phyloP scores from a whole-genome alignment of 2,888 invertebrate species.

The Ectemnius lituratus region DNA sequence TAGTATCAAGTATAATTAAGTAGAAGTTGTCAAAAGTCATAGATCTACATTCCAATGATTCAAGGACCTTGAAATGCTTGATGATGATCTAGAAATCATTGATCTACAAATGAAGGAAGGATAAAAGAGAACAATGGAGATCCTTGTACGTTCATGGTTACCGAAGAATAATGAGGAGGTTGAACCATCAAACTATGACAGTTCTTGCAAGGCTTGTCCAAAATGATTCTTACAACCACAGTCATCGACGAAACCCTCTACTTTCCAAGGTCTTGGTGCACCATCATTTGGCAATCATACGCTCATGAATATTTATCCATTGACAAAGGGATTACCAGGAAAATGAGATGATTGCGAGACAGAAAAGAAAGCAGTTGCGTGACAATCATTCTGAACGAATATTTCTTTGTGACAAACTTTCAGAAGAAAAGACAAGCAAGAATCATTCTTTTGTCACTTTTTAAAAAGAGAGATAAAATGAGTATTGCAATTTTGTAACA shows the following conservation, averaged over 20 bases:
- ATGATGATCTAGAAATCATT: background rate
- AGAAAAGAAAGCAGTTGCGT: too few species aligned
- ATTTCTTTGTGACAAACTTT: too few species aligned
- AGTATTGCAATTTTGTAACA: too few species aligned
- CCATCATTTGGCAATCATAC: background rate
- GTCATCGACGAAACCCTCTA: too few species aligned
- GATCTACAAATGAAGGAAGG: background rate
- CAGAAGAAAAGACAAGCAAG: too few species aligned
- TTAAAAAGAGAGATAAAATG: too few species aligned
- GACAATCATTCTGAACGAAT: too few species aligned
- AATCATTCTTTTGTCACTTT: too few species aligned
- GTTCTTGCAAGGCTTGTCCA: slow-evolving; percentile 11
- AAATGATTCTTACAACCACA: slow-evolving; percentile 8
- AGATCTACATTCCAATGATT: background rate
- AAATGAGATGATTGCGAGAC: too few species aligned
- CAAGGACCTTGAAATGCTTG: background rate
- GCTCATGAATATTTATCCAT: background rate
- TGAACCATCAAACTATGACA: slow-evolving; percentile 7
- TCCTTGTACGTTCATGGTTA: background rate
- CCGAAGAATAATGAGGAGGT: background rate
- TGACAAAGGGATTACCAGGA: background rate
- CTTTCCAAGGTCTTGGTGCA: slow-evolving; percentile 12
- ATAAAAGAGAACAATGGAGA: slow-evolving; percentile 7
- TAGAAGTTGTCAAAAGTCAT: too few species aligned
- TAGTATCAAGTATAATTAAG: too few species aligned